phyloP scores from a whole-genome alignment of 2,797 vertebrate genomes.

The Vireo griseus region DNA sequence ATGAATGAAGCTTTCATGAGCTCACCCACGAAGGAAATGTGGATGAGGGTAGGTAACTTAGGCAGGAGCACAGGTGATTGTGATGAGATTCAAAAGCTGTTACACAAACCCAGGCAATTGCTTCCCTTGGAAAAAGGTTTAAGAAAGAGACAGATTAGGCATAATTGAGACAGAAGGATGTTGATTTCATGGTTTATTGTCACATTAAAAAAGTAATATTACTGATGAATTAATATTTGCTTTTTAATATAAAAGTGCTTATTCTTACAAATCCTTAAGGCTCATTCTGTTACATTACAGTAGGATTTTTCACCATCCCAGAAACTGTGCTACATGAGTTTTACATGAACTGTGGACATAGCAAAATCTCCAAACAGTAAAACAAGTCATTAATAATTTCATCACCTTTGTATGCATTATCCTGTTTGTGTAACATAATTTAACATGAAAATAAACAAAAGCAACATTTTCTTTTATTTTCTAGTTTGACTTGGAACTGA shows the following conservation, averaged over 20 bases:
- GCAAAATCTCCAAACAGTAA: slow-evolving; percentile 63
- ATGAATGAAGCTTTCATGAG: not conserved
- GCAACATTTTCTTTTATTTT: not conserved
- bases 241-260: slow-evolving; percentile 76
- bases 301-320: slow-evolving; percentile 62
- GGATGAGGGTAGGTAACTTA: not conserved
- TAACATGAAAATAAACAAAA: slow-evolving; percentile 13
- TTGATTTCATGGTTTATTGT: slow-evolving; percentile 74
- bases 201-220: slow-evolving; percentile 75
- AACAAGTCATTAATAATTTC: slow-evolving; percentile 2
- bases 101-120: not conserved
- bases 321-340: slow-evolving; percentile 68
- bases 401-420: slow-evolving; percentile 29
- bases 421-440: not conserved
- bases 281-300: slow-evolving; percentile 70
- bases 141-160: slow-evolving; percentile 52
- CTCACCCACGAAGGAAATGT: not conserved
- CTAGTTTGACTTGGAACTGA: slow-evolving; percentile 1
- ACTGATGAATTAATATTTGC: slow-evolving; percentile 72
- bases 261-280: slow-evolving; percentile 74
- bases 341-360: slow-evolving; percentile 49
- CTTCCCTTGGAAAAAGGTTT: not conserved
- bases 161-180: slow-evolving; percentile 62
- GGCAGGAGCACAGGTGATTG: not conserved
- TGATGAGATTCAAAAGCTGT: not conserved